Percentiles rank a stretch among this genome's conserved stretches.
Evolutionary conservation across 2,113 vertebrate genomes (phyloP).

Genomic region (Lasiurus cinereus): DNA sequence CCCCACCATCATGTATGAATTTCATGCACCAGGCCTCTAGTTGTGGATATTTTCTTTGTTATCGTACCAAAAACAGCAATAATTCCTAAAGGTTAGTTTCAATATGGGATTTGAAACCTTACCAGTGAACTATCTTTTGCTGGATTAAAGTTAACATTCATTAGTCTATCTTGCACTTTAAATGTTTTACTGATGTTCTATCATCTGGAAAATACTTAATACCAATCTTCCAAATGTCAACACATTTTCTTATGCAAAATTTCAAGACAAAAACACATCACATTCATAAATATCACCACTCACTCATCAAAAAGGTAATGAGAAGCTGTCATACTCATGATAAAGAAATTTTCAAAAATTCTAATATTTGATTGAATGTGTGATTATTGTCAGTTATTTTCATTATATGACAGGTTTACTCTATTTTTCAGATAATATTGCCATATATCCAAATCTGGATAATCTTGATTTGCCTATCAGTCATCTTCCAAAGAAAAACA

Average conservation of each 20-base stretch:
- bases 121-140: not conserved
- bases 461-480: not conserved
- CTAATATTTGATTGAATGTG: not conserved
- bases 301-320: constrained; percentile 11
- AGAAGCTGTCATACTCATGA: not conserved
- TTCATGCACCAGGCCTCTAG: too few relatives aligned
- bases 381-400: not conserved
- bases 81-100: not conserved
- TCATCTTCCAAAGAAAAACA: not conserved
- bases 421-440: not conserved
- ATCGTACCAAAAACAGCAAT: not conserved
- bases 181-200: not conserved
- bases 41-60: not conserved
- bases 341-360: not conserved
- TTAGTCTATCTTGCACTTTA: not conserved
- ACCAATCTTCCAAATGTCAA: not conserved
- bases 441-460: constrained; percentile 17
- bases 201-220: constrained; percentile 14
- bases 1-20: too few relatives aligned
- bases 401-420: not conserved
- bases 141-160: not conserved
- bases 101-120: not conserved
- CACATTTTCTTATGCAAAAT: not conserved
- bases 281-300: constrained; percentile 1
- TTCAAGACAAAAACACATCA: constrained; percentile 22